Base-by-base conservation (phyloP, 2,888 invertebrate species). In the Spisula subtruncata region DNA sequence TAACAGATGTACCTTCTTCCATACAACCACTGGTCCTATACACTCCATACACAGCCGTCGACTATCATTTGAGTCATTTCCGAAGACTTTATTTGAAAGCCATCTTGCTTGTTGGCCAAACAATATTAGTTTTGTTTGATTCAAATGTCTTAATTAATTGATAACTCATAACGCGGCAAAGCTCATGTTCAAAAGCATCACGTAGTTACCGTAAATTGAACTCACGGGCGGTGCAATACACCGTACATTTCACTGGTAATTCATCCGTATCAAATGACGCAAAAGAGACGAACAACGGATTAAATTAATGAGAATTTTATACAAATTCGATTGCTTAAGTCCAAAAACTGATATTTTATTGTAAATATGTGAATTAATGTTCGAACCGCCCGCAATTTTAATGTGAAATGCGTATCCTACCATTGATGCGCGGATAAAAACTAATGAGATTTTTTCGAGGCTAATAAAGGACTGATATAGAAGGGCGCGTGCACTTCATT, bases 401-500 rank as follows among this genome's bases (percentile, higher is more conserved):
- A 83, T 66, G 60, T 35, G 56, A 60, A 83, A 60, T 85, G 85
- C 41, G 60, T 75, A 75, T 85, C 75, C 46, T 32, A 71, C 60
- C 25, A 48, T 29, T n/a, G 54, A 60, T 41, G 25, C n/a, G 25
- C 66, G 46, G 84, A 84, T 48, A 25, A 81, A 81, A 86, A 79
- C 48, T 80, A 86, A 86, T 86, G 46, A 54, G 60, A n/a, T 16
- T 87, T 82, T 86, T 82, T 48, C 79, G 35, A 80, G 79, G n/a
- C 48, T 41, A 80, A 80, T 85, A 35, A 85, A 82, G 32, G 71
- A 51, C 66, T 51, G 71, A 82, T 82, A 82, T 18, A 71, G 48
- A n/a, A 46, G 41, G 48, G 81, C 82, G 60, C 66, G 81, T 81
- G 71, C 82, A 75, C 29, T 87, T 46, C 56, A 87, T 87, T 87